A percentile compares a stretch with the other conserved stretches of the same genome.
phyloP scores from a whole-genome alignment of 1,140 invertebrate species.

The Drosophila rufa region DNA sequence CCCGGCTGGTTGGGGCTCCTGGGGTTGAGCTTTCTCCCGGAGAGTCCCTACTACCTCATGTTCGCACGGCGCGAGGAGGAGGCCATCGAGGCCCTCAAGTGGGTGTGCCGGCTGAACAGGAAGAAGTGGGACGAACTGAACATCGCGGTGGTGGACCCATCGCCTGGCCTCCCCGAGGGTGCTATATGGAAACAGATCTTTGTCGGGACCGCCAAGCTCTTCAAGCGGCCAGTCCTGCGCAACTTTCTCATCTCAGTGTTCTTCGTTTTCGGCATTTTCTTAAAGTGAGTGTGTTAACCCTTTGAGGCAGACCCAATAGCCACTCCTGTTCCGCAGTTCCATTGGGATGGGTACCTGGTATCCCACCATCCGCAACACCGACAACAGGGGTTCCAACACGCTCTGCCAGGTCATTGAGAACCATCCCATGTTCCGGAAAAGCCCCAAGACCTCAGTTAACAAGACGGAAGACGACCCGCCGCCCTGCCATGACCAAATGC shows the following conservation, averaged over 20 bases:
- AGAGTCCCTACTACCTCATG: constrained; percentile 28
- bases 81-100: background rate
- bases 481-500: background rate
- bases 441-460: background rate
- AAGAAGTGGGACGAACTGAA: constrained; percentile 23
- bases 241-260: background rate
- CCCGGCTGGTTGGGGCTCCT: constrained; percentile 17
- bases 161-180: rapidly evolving
- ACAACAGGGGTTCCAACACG: background rate
- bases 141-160: background rate
- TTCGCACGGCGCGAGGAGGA: constrained; percentile 1
- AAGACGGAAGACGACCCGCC: background rate
- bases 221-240: background rate
- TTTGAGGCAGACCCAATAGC: too few relatives aligned
- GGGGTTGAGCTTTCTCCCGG: constrained; percentile 13
- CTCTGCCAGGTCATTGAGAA: constrained; percentile 4
- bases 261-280: constrained; percentile 28
- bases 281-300: constrained; percentile 17
- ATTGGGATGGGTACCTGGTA: constrained; percentile 33
- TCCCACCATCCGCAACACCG: constrained; percentile 24
- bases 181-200: background rate
- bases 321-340: constrained; percentile 4
- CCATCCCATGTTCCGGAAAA: background rate
- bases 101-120: constrained; percentile 17
- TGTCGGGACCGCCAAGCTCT: background rate